These are phyloP conservation scores for Prinia subflava DNA, from an alignment of 2,113 vertebrate genomes.

Conservation along the genomic window DNA sequence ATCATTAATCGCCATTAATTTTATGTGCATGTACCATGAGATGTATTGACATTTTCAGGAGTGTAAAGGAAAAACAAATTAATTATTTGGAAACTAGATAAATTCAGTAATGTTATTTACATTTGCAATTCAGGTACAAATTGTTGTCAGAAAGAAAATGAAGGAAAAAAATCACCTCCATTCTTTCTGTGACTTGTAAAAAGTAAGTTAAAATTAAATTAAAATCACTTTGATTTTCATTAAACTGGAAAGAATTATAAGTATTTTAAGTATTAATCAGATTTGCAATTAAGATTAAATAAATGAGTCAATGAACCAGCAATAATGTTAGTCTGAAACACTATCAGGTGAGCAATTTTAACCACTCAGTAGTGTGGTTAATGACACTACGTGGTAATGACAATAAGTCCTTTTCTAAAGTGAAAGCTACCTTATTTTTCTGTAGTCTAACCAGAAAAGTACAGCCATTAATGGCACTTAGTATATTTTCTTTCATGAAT, in stretches of 20 bases:
- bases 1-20: background rate
- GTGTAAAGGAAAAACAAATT: background rate
- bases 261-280: background rate
- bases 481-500: background rate
- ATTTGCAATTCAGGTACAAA: background rate
- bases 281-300: background rate
- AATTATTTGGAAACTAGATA: background rate
- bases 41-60: background rate
- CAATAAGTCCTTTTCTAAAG: background rate
- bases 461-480: background rate
- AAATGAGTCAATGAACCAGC: background rate
- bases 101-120: conserved; percentile 5
- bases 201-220: background rate
- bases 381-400: background rate
- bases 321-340: background rate
- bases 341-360: background rate
- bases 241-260: background rate
- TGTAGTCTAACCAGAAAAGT: background rate
- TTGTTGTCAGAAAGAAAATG: background rate
- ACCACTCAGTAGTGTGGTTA: background rate
- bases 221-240: background rate
- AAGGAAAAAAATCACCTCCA: background rate
- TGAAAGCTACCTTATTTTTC: background rate
- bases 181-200: background rate
- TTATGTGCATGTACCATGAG: background rate